These are phyloP conservation scores for Agrilus cyanescens DNA, from an alignment of 2,888 invertebrate species.

Conservation along the genomic window DNA sequence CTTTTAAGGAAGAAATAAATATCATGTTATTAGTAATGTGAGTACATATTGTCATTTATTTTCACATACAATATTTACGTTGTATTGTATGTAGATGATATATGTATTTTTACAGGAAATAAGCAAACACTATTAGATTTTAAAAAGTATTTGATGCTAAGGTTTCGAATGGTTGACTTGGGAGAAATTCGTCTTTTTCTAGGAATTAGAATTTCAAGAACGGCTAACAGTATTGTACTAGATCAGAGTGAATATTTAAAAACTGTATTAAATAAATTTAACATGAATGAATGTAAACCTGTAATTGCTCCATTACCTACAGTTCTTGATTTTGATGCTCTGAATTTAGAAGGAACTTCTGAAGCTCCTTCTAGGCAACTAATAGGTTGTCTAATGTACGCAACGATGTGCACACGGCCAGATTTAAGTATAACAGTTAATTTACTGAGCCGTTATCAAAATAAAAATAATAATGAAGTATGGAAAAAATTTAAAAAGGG, in stretches of 20 bases:
- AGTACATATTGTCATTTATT: no score
- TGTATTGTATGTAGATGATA: constrained; percentile 16
- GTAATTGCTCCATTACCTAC: neutral
- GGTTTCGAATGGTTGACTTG: constrained; percentile 17
- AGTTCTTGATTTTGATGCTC: neutral
- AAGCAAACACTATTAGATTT: constrained; percentile 10
- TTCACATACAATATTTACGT: constrained; percentile 16
- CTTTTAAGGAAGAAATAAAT: no score
- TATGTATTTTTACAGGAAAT: constrained; percentile 7
- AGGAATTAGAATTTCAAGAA: constrained; percentile 13
- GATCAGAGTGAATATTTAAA: constrained; percentile 14
- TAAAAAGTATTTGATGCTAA: constrained; percentile 15
- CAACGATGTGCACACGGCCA: no score
- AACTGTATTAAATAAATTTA: constrained; percentile 15
- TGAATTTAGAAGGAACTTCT: constrained; percentile 1
- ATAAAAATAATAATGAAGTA: constrained; percentile 3
- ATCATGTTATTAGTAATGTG: no score
- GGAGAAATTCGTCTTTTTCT: constrained; percentile 14
- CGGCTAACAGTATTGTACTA: constrained; percentile 6
- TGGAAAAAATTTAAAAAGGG: no score
- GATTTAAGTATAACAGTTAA: constrained; percentile 1
- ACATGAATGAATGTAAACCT: constrained; percentile 15
- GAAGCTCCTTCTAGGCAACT: constrained; percentile 1
- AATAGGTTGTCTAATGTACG: no score
- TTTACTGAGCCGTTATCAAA: constrained; percentile 4